phyloP scores from a whole-genome alignment of 2,888 invertebrate species.

The Netelia melanura region DNA sequence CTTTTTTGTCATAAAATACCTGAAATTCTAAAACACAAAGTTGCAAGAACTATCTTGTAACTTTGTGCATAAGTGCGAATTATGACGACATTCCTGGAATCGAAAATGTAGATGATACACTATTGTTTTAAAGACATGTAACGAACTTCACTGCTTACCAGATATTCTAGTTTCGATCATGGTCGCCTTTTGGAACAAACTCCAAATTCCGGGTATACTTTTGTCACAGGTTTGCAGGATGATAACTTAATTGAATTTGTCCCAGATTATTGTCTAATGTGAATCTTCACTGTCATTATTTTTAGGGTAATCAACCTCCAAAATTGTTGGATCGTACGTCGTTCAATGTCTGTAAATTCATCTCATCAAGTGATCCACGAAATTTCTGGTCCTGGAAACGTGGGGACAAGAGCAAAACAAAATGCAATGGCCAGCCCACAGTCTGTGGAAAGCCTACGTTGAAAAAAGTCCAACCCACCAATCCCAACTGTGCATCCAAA shows the following conservation, averaged over 20 bases:
- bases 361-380: constrained; percentile 35
- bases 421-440: constrained; percentile 10
- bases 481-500: constrained; percentile 59
- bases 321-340: constrained; percentile 34
- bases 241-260: no score
- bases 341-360: not conserved
- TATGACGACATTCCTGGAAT: not conserved
- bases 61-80: not conserved
- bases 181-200: constrained; percentile 67
- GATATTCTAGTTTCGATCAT: constrained; percentile 60
- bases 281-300: not conserved
- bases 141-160: constrained; percentile 40
- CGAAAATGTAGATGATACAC: constrained; percentile 8
- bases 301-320: constrained; percentile 13
- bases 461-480: constrained; percentile 45
- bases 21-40: constrained; percentile 90
- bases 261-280: not conserved
- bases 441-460: constrained; percentile 50
- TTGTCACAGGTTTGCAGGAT: constrained; percentile 46
- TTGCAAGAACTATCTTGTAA: no score
- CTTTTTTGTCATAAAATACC: constrained; percentile 85
- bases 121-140: constrained; percentile 48
- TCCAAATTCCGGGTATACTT: constrained; percentile 73
- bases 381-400: constrained; percentile 61
- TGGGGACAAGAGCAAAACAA: constrained; percentile 40